These are phyloP conservation scores for Chauna torquata DNA, from an alignment of 2,113 vertebrate genomes.

Conservation along the genomic window DNA sequence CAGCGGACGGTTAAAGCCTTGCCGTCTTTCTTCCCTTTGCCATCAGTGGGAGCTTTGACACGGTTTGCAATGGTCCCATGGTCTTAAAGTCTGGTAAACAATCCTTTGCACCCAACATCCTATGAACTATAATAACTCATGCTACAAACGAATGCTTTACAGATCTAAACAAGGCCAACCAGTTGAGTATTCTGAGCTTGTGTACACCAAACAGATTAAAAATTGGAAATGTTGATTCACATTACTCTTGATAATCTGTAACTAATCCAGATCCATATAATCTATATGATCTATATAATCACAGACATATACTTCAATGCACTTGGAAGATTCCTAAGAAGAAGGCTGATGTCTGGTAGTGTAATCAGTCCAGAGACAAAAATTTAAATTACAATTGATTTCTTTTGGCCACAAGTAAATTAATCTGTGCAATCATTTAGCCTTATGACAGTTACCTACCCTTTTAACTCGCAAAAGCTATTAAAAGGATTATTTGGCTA, in stretches of 20 bases:
- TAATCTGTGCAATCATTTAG: slow-evolving; percentile 63
- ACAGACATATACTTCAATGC: not conserved
- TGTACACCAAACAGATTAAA: not conserved
- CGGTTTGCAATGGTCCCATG: accelerated
- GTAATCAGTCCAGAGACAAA: slow-evolving; percentile 43
- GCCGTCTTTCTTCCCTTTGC: not conserved
- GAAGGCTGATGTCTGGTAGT: not conserved
- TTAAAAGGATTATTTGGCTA: slow-evolving; percentile 71
- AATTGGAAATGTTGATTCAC: not conserved
- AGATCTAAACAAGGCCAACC: not conserved
- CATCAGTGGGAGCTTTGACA: not conserved
- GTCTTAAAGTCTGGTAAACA: not conserved
- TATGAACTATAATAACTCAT: not conserved
- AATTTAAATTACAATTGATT: slow-evolving; percentile 70
- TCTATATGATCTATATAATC: not conserved
- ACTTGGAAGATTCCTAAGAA: not conserved
- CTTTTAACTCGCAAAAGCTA: slow-evolving; percentile 62
- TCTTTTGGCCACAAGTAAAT: slow-evolving; percentile 61
- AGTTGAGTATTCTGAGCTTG: not conserved
- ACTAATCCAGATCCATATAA: not conserved
- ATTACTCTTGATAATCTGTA: not conserved
- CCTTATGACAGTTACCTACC: slow-evolving; percentile 65
- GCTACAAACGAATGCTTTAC: not conserved
- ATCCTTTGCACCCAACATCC: not conserved
- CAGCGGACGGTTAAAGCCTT: not conserved